phyloP scores from a whole-genome alignment of 2,888 invertebrate species.

The Pristionchus fissidentatus region DNA sequence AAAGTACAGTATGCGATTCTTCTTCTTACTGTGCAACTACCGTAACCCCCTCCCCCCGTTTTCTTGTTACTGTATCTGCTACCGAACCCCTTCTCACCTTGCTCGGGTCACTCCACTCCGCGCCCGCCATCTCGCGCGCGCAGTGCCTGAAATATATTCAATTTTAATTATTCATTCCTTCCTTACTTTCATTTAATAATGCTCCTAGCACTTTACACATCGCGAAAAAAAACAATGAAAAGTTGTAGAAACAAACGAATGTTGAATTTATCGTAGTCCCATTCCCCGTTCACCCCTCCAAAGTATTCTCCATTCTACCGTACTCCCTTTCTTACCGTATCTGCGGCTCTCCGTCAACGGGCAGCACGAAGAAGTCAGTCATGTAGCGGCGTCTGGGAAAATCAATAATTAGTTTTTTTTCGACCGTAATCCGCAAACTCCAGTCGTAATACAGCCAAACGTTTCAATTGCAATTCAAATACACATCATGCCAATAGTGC shows the following conservation, averaged over 20 bases:
- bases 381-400: constrained; percentile 52
- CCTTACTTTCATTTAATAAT: neutral
- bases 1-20: too few species aligned
- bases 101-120: constrained; percentile 58
- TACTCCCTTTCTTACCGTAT: constrained; percentile 23
- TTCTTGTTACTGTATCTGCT: neutral
- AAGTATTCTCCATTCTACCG: neutral
- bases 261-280: neutral
- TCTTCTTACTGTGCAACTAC: too few species aligned
- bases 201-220: neutral
- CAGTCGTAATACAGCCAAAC: neutral
- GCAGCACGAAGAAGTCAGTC: constrained; percentile 68
- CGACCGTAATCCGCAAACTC: neutral
- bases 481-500: neutral
- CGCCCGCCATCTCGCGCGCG: constrained; percentile 60
- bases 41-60: too few species aligned
- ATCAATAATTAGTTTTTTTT: neutral
- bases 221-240: too few species aligned
- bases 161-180: neutral
- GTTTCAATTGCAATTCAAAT: neutral
- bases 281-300: neutral
- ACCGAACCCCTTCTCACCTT: constrained; percentile 45
- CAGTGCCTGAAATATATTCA: constrained; percentile 49
- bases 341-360: constrained; percentile 56
- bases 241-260: too few species aligned